Evolutionary conservation across 1,140 invertebrate genomes (phyloP), one percentile per base, ranked within the genome.

Genomic region (Melitaea cinxia): DNA sequence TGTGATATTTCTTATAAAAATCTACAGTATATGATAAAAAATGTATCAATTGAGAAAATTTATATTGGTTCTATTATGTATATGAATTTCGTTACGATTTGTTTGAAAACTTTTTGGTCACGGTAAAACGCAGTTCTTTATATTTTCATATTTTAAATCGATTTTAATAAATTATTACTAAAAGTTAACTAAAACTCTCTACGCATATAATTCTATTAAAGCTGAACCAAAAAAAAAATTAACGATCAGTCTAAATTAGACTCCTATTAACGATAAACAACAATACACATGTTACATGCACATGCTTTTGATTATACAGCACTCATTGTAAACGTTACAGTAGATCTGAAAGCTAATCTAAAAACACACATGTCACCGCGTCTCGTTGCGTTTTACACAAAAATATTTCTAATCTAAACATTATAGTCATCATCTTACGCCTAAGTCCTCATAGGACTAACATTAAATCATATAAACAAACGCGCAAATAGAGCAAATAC

Each of bases 371-470:
- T 57, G 70, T 19, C 61, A 19, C 62, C 79, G 78, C 79, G 78
- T 79, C 76, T 56, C 54, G 61, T 63, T 68, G 78, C 82, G 75
- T 77, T 72, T 78, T 76, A 33, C 15, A 14, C 59, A 69, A 64
- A 63, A 24, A 39, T 56, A 37, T 15, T 12, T 0, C 10, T 56
- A 56, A 39, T 39, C 53, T 35, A 42, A 45, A 12, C 26, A 42
- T 26, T 45, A 56, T 56, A 24, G 39, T 42, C 50, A 53, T 75
- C 60, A 70, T 57, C 37, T 57, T 57, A 56, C 39, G 68, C 68
- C 33, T 70, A 68, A 65, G 42, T 76, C 73, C 75, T 79, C 78
- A 59, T 57, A 78, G 77, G 71, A 82, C 73, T 70, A 53, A 37
- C n/a, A 15, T 39, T 23, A 12, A 47, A 47, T 12, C 9, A 21